These are phyloP conservation scores for Eclectus roratus DNA, from an alignment of 2,113 vertebrate species.

Conservation along the genomic window DNA sequence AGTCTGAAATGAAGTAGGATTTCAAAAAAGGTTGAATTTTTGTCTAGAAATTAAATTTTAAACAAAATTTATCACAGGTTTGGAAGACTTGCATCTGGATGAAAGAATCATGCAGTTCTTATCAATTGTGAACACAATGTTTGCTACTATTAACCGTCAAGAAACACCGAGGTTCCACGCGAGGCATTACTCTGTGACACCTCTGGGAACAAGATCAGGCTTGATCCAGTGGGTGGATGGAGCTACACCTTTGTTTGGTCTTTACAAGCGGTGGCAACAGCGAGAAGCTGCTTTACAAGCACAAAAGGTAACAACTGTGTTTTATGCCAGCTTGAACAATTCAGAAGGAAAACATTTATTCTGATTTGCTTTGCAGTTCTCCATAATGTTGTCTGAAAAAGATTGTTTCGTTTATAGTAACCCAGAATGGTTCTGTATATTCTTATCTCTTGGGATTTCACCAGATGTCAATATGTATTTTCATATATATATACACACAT, in stretches of 20 bases:
- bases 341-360: not conserved
- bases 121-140: constrained; percentile 99
- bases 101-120: constrained; percentile 99
- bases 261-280: constrained; percentile 98
- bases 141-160: constrained; percentile 95
- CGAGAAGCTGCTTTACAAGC: constrained; percentile 90
- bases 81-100: constrained; percentile 96
- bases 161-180: constrained; percentile 93
- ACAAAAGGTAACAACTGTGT: constrained; percentile 82
- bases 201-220: constrained; percentile 92
- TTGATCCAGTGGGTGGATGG: constrained; percentile 99
- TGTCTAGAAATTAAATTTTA: not conserved
- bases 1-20: not conserved
- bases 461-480: not conserved
- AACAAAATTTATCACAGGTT: constrained; percentile 69
- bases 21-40: rapidly evolving
- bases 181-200: constrained; percentile 95
- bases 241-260: constrained; percentile 94
- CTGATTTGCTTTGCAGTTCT: not conserved
- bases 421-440: not conserved
- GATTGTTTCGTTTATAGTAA: not conserved
- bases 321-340: not conserved
- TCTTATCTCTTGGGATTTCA: not conserved
- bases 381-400: rapidly evolving
- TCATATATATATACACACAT: not conserved